phyloP scores from a whole-genome alignment of 2,888 invertebrate species.

The Electrophaes corylata region DNA sequence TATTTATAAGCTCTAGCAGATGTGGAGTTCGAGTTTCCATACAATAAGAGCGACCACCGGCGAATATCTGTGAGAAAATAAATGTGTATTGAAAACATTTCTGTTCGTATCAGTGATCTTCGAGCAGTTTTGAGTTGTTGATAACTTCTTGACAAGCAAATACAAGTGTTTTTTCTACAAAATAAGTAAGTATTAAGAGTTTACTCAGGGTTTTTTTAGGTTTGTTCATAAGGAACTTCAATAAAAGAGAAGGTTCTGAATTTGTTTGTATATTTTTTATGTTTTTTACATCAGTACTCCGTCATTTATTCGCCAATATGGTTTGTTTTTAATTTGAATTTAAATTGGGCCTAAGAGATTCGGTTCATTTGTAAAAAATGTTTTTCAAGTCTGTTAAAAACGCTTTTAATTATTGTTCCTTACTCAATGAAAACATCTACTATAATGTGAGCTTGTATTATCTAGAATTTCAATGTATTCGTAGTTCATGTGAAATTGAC shows the following conservation, averaged over 20 bases:
- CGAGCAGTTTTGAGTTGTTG: neutral
- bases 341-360: no score
- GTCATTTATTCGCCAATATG: no score
- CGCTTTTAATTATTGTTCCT: no score
- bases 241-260: no score
- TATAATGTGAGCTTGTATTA: neutral
- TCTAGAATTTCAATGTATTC: neutral
- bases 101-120: constrained; percentile 1
- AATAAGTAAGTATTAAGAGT: neutral
- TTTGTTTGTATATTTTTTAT: no score
- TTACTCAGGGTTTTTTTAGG: no score
- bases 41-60: constrained; percentile 49
- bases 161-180: neutral
- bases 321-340: no score
- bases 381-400: no score
- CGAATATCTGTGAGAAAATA: constrained; percentile 56
- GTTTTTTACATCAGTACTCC: no score
- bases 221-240: no score
- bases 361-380: no score
- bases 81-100: constrained; percentile 40
- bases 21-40: constrained; percentile 62
- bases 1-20: constrained; percentile 68
- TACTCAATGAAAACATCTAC: neutral
- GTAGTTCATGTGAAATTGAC: neutral
- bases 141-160: neutral